A percentile compares a stretch with the other conserved stretches of the same genome.
Conservation (phyloP, 2,797 vertebrate species). For the Cacajao melanocephalus region DNA sequence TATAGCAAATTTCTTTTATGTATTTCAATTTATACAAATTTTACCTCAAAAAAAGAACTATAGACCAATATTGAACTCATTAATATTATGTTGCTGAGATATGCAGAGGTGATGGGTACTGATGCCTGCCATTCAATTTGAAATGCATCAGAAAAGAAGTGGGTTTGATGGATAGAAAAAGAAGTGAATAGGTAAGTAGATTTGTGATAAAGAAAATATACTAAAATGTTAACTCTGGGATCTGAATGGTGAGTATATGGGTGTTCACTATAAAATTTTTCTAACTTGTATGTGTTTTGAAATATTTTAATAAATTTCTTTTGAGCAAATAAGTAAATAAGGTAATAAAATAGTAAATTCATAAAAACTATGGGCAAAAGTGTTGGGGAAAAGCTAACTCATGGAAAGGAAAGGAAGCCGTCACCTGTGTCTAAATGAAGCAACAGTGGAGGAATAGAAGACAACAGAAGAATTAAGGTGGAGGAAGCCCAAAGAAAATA, state of each 20-base stretch:
- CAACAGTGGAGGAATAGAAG: not conserved
- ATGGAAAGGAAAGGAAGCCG: not conserved
- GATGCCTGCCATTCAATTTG: not conserved
- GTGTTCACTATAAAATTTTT: not conserved
- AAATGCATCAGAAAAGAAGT: not conserved
- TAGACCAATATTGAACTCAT: conserved; percentile 15
- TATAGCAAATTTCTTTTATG: not conserved
- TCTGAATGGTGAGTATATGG: not conserved
- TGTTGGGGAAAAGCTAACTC: not conserved
- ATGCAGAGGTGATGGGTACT: not conserved
- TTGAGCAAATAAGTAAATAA: not conserved
- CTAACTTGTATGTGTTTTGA: not conserved
- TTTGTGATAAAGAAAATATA: not conserved
- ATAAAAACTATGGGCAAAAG: conserved; percentile 14
- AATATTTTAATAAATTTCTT: not conserved
- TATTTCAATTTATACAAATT: not conserved
- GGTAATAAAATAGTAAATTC: not conserved
- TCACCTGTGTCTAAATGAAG: not conserved
- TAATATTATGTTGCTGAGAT: not conserved
- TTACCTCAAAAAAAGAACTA: not conserved
- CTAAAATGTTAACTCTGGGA: not conserved
- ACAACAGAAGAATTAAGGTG: not conserved
- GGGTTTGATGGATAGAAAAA: not conserved
- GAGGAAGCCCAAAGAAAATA: not conserved
- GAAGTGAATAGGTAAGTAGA: not conserved